Evolutionary conservation across 2,888 invertebrate genomes (phyloP).

Genomic region (Idaea aversata): DNA sequence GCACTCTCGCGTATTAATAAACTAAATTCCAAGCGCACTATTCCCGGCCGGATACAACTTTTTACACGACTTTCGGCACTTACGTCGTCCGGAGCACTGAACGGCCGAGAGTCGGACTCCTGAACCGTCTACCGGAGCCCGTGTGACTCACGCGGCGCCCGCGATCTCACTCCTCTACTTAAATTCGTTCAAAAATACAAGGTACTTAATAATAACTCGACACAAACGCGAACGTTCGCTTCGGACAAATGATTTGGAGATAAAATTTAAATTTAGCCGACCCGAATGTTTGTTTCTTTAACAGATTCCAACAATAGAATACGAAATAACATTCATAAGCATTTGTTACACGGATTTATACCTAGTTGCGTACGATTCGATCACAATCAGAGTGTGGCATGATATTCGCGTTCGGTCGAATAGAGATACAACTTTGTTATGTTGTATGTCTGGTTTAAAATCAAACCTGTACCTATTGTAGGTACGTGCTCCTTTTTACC

Average conservation of each 20-base stretch:
- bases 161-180: constrained; percentile 42
- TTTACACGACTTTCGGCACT: constrained; percentile 79
- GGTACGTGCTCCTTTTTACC: background rate
- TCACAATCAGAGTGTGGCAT: background rate
- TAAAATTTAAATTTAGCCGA: constrained; percentile 52
- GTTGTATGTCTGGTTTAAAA: background rate
- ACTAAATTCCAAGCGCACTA: constrained; percentile 73
- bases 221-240: constrained; percentile 45
- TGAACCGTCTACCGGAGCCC: constrained; percentile 64
- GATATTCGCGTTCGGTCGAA: background rate
- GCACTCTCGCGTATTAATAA: constrained; percentile 72
- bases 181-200: constrained; percentile 47
- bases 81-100: constrained; percentile 77
- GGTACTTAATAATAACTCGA: constrained; percentile 51
- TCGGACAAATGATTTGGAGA: constrained; percentile 48
- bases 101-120: constrained; percentile 58
- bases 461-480: background rate
- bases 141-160: constrained; percentile 58
- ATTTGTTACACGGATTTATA: constrained; percentile 18
- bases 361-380: constrained; percentile 3
- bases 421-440: constrained; percentile 1
- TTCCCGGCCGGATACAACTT: constrained; percentile 76
- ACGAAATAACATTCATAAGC: constrained; percentile 26
- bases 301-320: constrained; percentile 41
- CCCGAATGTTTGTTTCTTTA: constrained; percentile 47